Evolutionary conservation across 2,888 invertebrate species (phyloP).

Genomic region (Notodonta dromedarius): DNA sequence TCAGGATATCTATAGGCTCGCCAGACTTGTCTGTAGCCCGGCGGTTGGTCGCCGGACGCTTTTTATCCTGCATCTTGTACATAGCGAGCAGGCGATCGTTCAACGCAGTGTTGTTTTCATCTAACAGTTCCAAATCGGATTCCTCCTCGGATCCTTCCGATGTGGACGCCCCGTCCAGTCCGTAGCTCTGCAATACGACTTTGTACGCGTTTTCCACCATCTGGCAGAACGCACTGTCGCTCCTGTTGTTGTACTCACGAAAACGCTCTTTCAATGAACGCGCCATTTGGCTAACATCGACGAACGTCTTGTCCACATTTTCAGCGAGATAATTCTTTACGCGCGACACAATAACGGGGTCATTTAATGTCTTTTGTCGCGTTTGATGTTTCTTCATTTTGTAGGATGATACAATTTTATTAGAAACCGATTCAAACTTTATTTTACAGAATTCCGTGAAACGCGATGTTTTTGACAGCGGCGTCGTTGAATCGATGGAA

Average conservation of each 20-base stretch:
- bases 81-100: constrained; percentile 82
- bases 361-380: constrained; percentile 76
- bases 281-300: constrained; percentile 94
- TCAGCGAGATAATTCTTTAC: constrained; percentile 91
- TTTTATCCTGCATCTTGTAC: constrained; percentile 81
- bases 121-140: constrained; percentile 89
- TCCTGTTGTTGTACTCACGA: constrained; percentile 92
- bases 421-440: constrained; percentile 27
- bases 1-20: constrained; percentile 77
- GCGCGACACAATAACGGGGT: constrained; percentile 84
- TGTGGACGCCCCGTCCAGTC: constrained; percentile 84
- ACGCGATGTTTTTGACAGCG: constrained; percentile 63
- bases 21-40: constrained; percentile 70
- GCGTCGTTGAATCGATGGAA: constrained; percentile 61
- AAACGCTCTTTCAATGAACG: constrained; percentile 89
- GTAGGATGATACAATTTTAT: constrained; percentile 20
- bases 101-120: constrained; percentile 91
- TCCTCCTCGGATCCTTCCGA: constrained; percentile 86
- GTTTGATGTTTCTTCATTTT: constrained; percentile 81
- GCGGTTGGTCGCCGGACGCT: constrained; percentile 66
- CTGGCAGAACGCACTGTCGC: constrained; percentile 90
- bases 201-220: constrained; percentile 91
- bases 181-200: constrained; percentile 88
- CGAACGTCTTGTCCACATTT: constrained; percentile 91
- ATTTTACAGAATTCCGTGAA: constrained; percentile 44